These are phyloP conservation scores for Hydropsyche betteni DNA, from an alignment of 2,888 invertebrate species.

Conservation along the genomic window DNA sequence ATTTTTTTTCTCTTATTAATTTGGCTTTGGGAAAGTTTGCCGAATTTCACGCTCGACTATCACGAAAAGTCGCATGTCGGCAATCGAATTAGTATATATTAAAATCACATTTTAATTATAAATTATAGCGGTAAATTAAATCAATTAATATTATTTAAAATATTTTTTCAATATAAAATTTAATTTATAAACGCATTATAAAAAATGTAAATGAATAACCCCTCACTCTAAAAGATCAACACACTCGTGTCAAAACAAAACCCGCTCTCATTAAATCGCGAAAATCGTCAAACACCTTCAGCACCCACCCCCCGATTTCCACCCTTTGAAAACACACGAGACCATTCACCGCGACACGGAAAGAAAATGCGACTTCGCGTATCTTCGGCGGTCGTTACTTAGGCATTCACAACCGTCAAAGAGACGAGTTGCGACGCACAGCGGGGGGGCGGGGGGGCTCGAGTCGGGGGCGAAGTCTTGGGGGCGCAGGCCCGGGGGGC, in stretches of 20 bases:
- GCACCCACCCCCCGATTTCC: not conserved
- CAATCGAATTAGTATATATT: slow-evolving; percentile 29
- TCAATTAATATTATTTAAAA: too few relatives aligned
- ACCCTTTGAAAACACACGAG: slow-evolving; percentile 37
- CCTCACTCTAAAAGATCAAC: too few relatives aligned
- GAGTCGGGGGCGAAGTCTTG: not conserved
- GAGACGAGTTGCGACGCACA: slow-evolving; percentile 44
- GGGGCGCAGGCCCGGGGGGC: slow-evolving; percentile 8
- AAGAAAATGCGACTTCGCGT: slow-evolving; percentile 50
- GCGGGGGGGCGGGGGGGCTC: slow-evolving; percentile 21
- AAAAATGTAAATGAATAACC: too few relatives aligned
- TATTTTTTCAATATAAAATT: too few relatives aligned
- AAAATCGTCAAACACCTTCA: slow-evolving; percentile 1
- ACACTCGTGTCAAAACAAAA: too few relatives aligned
- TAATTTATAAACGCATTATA: too few relatives aligned
- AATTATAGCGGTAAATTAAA: too few relatives aligned
- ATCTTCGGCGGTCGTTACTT: slow-evolving; percentile 51
- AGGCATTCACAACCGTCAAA: slow-evolving; percentile 52
- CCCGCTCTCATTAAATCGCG: not conserved
- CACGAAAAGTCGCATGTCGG: not conserved
- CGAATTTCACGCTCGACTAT: too few relatives aligned
- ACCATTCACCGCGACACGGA: slow-evolving; percentile 42
- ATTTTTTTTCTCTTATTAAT: too few relatives aligned
- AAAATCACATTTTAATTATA: too few relatives aligned
- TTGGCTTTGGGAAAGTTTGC: too few relatives aligned